Percentiles rank a stretch among this genome's conserved stretches.
Conservation (phyloP, 2,113 vertebrate species). For the Protobothrops flavoviridis region DNA sequence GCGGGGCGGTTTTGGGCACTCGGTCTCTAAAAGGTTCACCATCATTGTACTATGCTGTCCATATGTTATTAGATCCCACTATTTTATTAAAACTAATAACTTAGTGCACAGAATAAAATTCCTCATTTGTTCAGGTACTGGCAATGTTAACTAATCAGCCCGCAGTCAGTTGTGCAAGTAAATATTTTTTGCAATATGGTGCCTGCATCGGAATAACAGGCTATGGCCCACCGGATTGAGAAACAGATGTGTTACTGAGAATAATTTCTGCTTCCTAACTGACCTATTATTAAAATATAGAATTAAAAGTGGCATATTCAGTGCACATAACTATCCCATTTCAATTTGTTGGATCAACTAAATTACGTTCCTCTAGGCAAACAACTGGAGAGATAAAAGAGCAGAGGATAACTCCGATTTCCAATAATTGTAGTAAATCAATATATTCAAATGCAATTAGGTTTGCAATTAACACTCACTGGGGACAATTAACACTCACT, state of each 20-base stretch:
- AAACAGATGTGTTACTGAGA: constrained; percentile 39
- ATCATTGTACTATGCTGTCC: background rate
- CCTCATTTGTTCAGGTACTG: background rate
- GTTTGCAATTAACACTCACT: background rate
- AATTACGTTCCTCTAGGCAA: background rate
- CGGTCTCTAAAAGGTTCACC: no score
- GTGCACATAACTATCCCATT: constrained; percentile 35
- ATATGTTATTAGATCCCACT: background rate
- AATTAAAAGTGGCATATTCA: constrained; percentile 24
- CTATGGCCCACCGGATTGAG: constrained; percentile 36
- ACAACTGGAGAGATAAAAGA: background rate
- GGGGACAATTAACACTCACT: background rate
- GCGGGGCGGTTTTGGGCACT: no score
- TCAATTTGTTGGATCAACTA: background rate
- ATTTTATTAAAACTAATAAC: background rate
- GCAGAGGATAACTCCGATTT: background rate
- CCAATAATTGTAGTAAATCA: background rate
- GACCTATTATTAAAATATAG: constrained; percentile 45
- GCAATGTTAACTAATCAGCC: constrained; percentile 8
- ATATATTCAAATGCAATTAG: background rate
- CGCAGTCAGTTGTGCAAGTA: constrained; percentile 37
- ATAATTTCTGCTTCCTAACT: constrained; percentile 33
- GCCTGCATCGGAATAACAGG: constrained; percentile 38
- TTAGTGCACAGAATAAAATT: background rate
- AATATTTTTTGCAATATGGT: constrained; percentile 39